Percentiles rank a stretch among this genome's conserved stretches.
Evolutionary conservation across 2,797 vertebrate genomes (phyloP).

Genomic region (Prionace glauca): DNA sequence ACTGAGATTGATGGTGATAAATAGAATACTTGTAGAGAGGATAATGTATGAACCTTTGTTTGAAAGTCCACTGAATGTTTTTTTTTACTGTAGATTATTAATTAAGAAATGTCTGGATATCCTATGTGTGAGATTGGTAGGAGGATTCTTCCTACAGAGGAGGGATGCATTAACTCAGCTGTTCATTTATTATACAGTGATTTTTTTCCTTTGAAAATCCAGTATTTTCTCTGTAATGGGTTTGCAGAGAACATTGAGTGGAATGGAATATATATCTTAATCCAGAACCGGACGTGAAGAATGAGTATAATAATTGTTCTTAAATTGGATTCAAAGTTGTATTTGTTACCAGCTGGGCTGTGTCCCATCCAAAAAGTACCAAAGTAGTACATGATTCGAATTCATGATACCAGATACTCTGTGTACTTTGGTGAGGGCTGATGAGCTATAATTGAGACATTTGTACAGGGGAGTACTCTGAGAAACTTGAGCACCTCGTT

Average conservation of each 20-base stretch:
- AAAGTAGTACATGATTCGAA: background rate
- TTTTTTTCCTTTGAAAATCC: background rate
- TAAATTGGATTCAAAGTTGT: background rate
- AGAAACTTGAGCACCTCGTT: background rate
- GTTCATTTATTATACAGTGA: background rate
- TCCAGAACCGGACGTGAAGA: background rate
- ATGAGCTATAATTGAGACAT: background rate
- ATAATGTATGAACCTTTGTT: background rate
- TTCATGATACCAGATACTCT: background rate
- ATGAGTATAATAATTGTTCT: background rate
- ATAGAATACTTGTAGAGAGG: background rate
- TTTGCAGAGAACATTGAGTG: background rate
- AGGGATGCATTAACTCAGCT: background rate
- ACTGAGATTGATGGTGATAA: background rate
- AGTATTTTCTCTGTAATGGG: background rate
- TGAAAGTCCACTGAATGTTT: background rate
- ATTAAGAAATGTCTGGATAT: background rate
- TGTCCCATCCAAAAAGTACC: background rate
- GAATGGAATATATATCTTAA: background rate
- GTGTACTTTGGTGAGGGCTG: background rate
- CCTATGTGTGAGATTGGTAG: background rate
- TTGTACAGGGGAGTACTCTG: background rate
- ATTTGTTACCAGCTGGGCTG: background rate
- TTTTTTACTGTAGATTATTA: background rate
- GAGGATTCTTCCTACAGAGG: background rate